Evolutionary conservation across 2,113 vertebrate species (phyloP).

Genomic region (Anthoscopus minutus): DNA sequence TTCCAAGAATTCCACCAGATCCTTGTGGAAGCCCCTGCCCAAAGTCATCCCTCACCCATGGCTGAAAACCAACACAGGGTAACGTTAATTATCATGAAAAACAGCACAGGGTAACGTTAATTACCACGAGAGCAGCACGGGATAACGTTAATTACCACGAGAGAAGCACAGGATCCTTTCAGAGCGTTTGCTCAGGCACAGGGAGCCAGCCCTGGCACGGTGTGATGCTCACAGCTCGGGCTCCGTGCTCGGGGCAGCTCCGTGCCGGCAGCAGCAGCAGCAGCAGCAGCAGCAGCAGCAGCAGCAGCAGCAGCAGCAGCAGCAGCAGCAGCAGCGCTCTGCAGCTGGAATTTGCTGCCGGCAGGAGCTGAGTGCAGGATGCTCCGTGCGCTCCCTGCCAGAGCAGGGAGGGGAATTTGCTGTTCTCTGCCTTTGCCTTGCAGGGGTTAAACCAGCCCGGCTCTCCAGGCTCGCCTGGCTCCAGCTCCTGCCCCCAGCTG

Average conservation of each 20-base stretch:
- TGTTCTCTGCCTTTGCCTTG: rapidly evolving
- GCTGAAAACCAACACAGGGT: not conserved
- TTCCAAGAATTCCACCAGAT: not conserved
- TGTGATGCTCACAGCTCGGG: not conserved
- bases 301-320: too few relatives aligned
- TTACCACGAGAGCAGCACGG: too few relatives aligned
- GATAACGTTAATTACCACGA: not conserved
- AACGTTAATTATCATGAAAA: too few relatives aligned
- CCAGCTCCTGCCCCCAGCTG: not conserved
- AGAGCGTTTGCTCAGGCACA: rapidly evolving
- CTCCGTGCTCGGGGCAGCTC: not conserved
- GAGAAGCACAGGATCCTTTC: not conserved
- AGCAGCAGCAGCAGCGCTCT: too few relatives aligned
- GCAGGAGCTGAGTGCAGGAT: not conserved
- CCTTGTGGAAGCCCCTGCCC: not conserved
- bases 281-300: too few relatives aligned
- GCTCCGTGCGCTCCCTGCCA: rapidly evolving
- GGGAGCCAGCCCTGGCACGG: not conserved
- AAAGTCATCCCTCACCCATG: not conserved
- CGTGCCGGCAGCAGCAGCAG: rapidly evolving
- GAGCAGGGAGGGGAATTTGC: not conserved
- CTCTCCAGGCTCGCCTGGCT: not conserved
- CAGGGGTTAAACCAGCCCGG: not conserved
- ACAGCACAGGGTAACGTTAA: too few relatives aligned
- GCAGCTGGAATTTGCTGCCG: not conserved